These are phyloP conservation scores for Sycophila sp. DNA, from an alignment of 1,140 invertebrate genomes.

Conservation along the genomic window DNA sequence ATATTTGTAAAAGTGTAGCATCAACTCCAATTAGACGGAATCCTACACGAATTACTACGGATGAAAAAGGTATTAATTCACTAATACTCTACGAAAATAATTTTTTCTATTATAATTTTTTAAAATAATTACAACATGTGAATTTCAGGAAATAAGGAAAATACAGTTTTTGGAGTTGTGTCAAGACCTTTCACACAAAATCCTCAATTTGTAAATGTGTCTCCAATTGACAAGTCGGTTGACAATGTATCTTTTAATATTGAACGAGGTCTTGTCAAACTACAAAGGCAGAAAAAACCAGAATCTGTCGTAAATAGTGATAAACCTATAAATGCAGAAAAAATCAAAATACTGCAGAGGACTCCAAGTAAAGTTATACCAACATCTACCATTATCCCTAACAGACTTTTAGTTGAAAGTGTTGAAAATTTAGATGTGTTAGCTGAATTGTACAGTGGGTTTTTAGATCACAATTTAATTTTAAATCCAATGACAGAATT, in stretches of 20 bases:
- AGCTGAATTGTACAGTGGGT: slow-evolving; percentile 61
- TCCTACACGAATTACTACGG: slow-evolving; percentile 32
- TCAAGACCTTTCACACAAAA: slow-evolving; percentile 49
- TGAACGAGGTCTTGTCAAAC: slow-evolving; percentile 53
- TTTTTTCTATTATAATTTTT: background rate
- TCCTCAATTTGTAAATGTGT: slow-evolving; percentile 52
- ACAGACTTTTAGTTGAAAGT: slow-evolving; percentile 57
- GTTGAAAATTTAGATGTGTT: slow-evolving; percentile 59
- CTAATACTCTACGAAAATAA: background rate
- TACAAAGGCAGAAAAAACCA: slow-evolving; percentile 53
- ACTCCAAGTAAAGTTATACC: slow-evolving; percentile 39
- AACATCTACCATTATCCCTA: slow-evolving; percentile 48
- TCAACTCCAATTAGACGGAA: too few relatives aligned
- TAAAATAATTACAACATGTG: background rate
- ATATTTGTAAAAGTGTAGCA: too few relatives aligned
- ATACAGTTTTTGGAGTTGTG: slow-evolving; percentile 50
- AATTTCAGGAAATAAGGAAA: slow-evolving; percentile 40
- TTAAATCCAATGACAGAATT: slow-evolving; percentile 70
- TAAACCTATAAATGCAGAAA: slow-evolving; percentile 25
- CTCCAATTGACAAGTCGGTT: slow-evolving; percentile 45
- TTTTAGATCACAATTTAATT: slow-evolving; percentile 65
- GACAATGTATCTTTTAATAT: slow-evolving; percentile 48
- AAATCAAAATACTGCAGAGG: slow-evolving; percentile 22
- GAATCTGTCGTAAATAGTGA: slow-evolving; percentile 32
- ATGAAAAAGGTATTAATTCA: slow-evolving; percentile 45